phyloP scores from a whole-genome alignment of 2,797 vertebrate genomes.

The Myiotriccus ornatus region DNA sequence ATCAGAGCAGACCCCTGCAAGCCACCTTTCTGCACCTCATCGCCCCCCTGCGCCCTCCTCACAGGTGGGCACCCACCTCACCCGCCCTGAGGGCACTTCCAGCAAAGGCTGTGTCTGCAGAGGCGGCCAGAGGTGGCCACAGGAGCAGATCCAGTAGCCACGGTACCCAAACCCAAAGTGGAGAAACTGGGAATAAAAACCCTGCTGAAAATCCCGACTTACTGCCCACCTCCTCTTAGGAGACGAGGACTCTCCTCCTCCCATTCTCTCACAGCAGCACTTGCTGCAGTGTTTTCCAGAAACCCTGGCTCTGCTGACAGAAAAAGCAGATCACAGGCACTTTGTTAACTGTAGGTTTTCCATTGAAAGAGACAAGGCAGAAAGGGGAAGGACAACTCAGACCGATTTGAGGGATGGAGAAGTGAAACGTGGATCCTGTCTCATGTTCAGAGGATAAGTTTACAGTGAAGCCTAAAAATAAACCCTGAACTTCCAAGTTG shows the following conservation, averaged over 20 bases:
- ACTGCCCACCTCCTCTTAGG: background rate
- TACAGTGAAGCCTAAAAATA: background rate
- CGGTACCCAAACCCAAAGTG: background rate
- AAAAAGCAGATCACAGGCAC: background rate
- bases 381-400: background rate
- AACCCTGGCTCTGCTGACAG: background rate
- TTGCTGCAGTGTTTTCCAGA: background rate
- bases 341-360: background rate
- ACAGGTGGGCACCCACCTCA: background rate
- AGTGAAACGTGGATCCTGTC: background rate
- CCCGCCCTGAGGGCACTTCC: background rate
- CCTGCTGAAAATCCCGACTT: background rate
- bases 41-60: background rate
- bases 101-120: background rate
- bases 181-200: background rate
- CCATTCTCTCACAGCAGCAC: background rate
- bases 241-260: background rate
- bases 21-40: background rate
- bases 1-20: background rate
- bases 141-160: background rate
- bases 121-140: background rate
- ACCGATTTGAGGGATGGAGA: background rate
- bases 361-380: background rate
- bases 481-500: background rate
- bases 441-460: accelerated